Conservation (phyloP, 2,797 vertebrate species). For the Ispidina lecontei region DNA sequence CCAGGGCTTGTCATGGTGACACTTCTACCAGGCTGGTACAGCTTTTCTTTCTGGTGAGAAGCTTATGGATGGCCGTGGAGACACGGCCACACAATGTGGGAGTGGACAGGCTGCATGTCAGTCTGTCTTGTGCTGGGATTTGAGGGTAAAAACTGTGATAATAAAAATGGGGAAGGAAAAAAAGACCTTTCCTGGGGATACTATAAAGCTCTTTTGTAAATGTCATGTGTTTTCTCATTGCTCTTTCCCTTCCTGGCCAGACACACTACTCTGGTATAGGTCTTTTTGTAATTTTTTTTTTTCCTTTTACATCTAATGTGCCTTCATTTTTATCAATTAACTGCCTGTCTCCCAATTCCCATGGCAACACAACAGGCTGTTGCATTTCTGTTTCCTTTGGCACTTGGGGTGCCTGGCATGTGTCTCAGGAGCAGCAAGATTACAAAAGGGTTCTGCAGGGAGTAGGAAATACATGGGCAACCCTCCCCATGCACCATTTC, state of each 20-base stretch:
- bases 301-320: neutral
- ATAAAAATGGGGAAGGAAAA: neutral
- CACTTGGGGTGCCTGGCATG: constrained; percentile 45
- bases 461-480: constrained; percentile 13
- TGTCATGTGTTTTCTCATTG: neutral
- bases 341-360: constrained; percentile 46
- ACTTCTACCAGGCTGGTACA: neutral
- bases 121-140: neutral
- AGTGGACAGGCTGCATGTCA: neutral
- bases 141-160: neutral
- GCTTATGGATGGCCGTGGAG: neutral
- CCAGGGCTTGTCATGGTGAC: neutral
- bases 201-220: neutral
- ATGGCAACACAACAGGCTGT: constrained; percentile 48
- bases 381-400: constrained; percentile 43
- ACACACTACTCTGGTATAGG: neutral
- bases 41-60: neutral
- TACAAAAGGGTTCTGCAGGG: constrained; percentile 39
- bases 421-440: neutral
- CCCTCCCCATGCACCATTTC: neutral
- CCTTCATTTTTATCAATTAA: constrained; percentile 40
- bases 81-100: accelerated
- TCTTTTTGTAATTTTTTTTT: accelerated
- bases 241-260: neutral
- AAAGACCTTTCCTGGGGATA: neutral